Evolutionary conservation across 30 jellyfish, hydroid and myxozoan genomes (phyloP).

Genomic region (Haliclystus octoradiatus): DNA sequence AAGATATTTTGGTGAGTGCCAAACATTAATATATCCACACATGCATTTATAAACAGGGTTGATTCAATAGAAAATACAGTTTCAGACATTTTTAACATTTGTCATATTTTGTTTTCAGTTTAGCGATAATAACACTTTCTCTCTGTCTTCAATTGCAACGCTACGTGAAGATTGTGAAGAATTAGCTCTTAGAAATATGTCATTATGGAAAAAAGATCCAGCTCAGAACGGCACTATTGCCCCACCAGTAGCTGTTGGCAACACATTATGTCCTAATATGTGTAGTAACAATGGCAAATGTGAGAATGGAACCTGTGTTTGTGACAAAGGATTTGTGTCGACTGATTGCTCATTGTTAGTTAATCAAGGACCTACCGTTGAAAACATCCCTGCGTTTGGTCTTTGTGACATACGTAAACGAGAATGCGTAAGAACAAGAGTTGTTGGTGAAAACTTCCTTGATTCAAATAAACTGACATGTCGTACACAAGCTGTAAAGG

Average conservation of each 20-base stretch:
- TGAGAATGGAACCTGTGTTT: conserved; percentile 67
- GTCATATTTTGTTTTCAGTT: conserved; percentile 7
- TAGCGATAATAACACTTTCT: conserved; percentile 35
- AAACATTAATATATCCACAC: no score
- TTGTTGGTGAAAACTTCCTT: conserved; percentile 55
- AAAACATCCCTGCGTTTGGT: conserved; percentile 25
- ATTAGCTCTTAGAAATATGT: conserved; percentile 30
- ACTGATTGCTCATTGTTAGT: conserved; percentile 69
- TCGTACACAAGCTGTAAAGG: conserved; percentile 38
- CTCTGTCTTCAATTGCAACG: conserved; percentile 33
- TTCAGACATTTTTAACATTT: no score
- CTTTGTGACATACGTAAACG: conserved; percentile 60
- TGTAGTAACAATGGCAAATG: conserved; percentile 80
- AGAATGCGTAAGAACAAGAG: conserved; percentile 63
- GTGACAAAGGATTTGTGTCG: conserved; percentile 44
- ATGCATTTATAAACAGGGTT: no score
- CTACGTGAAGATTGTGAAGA: conserved; percentile 52
- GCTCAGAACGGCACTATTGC: conserved; percentile 39
- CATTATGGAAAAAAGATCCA: conserved; percentile 42
- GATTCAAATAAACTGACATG: conserved; percentile 45
- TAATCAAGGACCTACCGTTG: conserved; percentile 40
- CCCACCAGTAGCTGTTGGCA: conserved; percentile 69
- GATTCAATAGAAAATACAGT: no score
- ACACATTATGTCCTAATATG: conserved; percentile 60
- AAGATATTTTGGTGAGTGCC: conserved; percentile 50